These are phyloP conservation scores for Pachliopta kotzebuea DNA, from an alignment of 2,888 invertebrate genomes.

Conservation along the genomic window DNA sequence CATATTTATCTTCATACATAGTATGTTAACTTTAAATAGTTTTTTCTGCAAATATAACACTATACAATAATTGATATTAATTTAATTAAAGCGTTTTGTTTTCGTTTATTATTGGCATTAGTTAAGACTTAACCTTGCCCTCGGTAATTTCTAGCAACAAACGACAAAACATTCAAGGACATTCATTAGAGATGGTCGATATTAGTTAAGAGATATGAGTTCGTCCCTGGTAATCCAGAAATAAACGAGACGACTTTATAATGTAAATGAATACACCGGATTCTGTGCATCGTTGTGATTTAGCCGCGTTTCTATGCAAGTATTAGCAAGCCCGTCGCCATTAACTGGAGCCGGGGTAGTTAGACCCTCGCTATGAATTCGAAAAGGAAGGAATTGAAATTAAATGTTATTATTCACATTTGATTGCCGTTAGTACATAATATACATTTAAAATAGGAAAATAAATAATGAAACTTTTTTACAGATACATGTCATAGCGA, in stretches of 20 bases:
- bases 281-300: conserved; percentile 55
- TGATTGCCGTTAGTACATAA: background rate
- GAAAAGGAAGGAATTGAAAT: conserved; percentile 16
- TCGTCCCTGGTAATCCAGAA: conserved; percentile 48
- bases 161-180: background rate
- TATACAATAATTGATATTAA: too few relatives aligned
- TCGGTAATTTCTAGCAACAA: background rate
- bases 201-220: conserved; percentile 32
- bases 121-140: background rate
- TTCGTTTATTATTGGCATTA: too few relatives aligned
- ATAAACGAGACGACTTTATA: conserved; percentile 59
- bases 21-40: too few relatives aligned
- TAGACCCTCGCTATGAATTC: conserved; percentile 25
- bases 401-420: conserved; percentile 2
- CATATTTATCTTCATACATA: too few relatives aligned
- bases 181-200: conserved; percentile 29
- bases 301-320: conserved; percentile 54
- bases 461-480: background rate
- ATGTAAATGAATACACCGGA: conserved; percentile 64
- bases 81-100: too few relatives aligned
- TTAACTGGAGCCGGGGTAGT: conserved; percentile 35
- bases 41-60: too few relatives aligned
- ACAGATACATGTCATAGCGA: too few relatives aligned
- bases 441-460: background rate
- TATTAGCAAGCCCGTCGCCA: conserved; percentile 45